phyloP scores from a whole-genome alignment of 2,113 vertebrate species.

The Sinocyclocheilus grahami region DNA sequence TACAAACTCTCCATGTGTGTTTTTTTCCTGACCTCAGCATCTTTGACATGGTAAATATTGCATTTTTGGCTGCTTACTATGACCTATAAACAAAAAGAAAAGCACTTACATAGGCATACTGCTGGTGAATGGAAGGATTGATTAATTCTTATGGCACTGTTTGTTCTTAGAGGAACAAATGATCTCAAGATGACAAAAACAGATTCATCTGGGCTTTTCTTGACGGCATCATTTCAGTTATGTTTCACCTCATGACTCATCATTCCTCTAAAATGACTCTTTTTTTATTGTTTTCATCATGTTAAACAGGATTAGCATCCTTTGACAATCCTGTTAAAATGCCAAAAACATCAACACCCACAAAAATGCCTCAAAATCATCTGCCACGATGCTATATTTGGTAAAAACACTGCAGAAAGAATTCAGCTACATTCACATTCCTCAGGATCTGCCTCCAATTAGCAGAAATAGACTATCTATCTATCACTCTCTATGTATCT shows the following conservation, averaged over 20 bases:
- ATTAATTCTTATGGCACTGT: background rate
- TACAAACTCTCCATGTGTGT: background rate
- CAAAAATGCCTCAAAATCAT: background rate
- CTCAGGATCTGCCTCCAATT: background rate
- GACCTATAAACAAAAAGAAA: constrained; percentile 26
- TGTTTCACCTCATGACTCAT: background rate
- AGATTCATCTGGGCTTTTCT: background rate
- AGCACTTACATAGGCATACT: background rate
- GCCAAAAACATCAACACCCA: constrained; percentile 3
- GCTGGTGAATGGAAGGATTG: background rate
- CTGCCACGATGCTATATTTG: background rate
- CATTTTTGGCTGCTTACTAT: background rate
- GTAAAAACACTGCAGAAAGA: background rate
- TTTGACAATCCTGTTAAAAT: background rate
- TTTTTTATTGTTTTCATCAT: background rate
- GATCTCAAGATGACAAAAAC: background rate
- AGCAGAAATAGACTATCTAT: background rate
- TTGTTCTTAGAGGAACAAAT: background rate
- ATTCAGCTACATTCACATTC: background rate
- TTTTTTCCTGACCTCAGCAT: background rate
- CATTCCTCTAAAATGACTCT: background rate
- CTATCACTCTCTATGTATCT: background rate
- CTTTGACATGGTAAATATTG: background rate
- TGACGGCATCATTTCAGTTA: background rate
- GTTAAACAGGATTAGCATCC: background rate